These are phyloP conservation scores for Ecliptopera silaceata DNA, from an alignment of 2,888 invertebrate genomes.

Conservation along the genomic window DNA sequence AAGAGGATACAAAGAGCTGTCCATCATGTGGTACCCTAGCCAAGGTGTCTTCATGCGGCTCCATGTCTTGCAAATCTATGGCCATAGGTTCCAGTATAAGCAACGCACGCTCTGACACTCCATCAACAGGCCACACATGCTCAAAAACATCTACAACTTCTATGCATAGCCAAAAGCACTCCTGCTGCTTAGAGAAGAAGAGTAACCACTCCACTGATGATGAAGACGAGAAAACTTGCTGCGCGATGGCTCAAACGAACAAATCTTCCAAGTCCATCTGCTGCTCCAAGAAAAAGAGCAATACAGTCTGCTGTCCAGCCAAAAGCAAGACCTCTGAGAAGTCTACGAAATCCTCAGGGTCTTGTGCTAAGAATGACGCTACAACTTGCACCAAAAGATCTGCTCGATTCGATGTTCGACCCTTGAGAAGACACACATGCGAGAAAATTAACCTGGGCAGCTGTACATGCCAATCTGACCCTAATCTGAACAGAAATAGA, in stretches of 20 bases:
- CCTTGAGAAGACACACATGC: neutral
- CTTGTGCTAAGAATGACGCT: slow-evolving; percentile 13
- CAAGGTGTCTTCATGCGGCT: slow-evolving; percentile 1
- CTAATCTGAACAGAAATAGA: slow-evolving; percentile 9
- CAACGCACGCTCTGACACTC: neutral
- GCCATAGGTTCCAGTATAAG: slow-evolving; percentile 16
- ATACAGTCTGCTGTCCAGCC: slow-evolving; percentile 11
- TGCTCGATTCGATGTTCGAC: slow-evolving; percentile 28
- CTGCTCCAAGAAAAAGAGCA: slow-evolving; percentile 18
- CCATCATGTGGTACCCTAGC: slow-evolving; percentile 12
- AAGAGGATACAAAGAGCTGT: slow-evolving; percentile 8
- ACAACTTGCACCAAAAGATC: slow-evolving; percentile 24
- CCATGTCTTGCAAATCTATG: slow-evolving; percentile 18
- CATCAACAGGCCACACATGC: neutral
- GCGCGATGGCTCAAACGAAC: slow-evolving; percentile 3
- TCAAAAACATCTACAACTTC: neutral
- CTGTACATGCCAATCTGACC: slow-evolving; percentile 26
- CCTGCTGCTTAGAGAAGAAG: slow-evolving; percentile 10
- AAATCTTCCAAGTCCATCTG: slow-evolving; percentile 17
- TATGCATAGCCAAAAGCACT: slow-evolving; percentile 8
- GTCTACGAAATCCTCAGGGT: slow-evolving; percentile 1
- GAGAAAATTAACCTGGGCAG: slow-evolving; percentile 9
- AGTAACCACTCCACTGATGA: neutral
- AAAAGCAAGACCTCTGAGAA: slow-evolving; percentile 3
- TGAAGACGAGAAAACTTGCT: slow-evolving; percentile 2